Evolutionary conservation across 2,888 invertebrate genomes (phyloP), one percentile per base, ranked within the genome.

Genomic region (Tetragonisca angustula): DNA sequence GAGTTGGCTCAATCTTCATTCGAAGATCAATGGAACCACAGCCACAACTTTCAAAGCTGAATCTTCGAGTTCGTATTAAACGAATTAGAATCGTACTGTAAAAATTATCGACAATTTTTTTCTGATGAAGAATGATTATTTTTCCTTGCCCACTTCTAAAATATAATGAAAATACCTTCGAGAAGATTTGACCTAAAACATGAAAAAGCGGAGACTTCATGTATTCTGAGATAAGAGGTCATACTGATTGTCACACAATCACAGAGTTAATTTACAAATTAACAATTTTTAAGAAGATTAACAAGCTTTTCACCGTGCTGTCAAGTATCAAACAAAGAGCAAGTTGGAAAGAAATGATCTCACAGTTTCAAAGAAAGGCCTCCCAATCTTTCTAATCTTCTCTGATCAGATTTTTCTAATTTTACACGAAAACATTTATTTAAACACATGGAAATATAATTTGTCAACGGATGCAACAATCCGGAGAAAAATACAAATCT

Each of bases 91-190:
- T 19, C 24, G 27, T 19, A 27, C 27, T 2, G 19, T 27, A 61
- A 17, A 27, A 61, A 61, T 61, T 27, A 24, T 27, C 4, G 4
- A 2, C 17, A 0, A 21, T 52, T 2, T 52, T 2, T 52, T 1
- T 19, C 52, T 43, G 19, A 11, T 2, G 19, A 61, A 61, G 24
- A 19, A 27, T 27, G 0, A 61, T 24, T 17, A n/a, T 2, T 15
- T 56, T n/a, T 1, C n/a, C 15, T 2, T 0, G 4, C 2, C n/a
- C 5, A n/a, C 2, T 15, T n/a, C 13, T 13, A 5, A 4, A 0
- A n/a, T n/a, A n/a, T n/a, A 13, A 56, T 2, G 13, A 13, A n/a
- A n/a, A 13, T n/a, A 5, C n/a, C 0, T n/a, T 15, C 15, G 56
- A 59, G 56, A n/a, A n/a, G 5, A 5, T 15, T 56, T n/a, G 5